phyloP scores from a whole-genome alignment of 2,888 invertebrate genomes.

The Meghimatium bilineatum region DNA sequence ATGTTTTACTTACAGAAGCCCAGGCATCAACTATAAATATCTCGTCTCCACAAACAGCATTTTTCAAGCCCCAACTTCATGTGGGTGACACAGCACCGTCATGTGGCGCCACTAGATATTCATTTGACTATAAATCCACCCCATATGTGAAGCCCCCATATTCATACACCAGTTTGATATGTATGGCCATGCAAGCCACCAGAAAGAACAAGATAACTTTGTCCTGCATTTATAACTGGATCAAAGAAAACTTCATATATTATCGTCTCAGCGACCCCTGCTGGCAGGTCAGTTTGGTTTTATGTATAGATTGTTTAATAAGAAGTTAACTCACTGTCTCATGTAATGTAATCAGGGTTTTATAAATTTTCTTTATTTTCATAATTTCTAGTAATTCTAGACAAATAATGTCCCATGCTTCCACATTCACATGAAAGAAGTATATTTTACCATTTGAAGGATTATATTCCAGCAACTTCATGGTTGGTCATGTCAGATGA shows the following conservation, averaged over 20 bases:
- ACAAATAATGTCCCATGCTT: too few species aligned
- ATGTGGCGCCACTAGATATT: slow-evolving; percentile 63
- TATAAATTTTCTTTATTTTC: too few species aligned
- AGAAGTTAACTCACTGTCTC: too few species aligned
- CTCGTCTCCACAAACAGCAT: slow-evolving; percentile 59
- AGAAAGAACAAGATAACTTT: slow-evolving; percentile 90
- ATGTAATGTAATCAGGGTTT: too few species aligned
- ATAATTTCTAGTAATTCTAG: too few species aligned
- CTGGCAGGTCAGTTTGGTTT: slow-evolving; percentile 92
- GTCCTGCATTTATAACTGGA: slow-evolving; percentile 94
- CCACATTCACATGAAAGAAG: too few species aligned
- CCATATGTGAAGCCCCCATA: slow-evolving; percentile 92
- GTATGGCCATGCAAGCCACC: slow-evolving; percentile 94
- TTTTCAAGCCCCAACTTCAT: slow-evolving; percentile 61
- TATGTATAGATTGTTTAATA: too few species aligned
- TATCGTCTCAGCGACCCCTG: slow-evolving; percentile 92
- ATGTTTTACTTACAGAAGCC: slow-evolving; percentile 10
- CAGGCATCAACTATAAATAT: slow-evolving; percentile 48
- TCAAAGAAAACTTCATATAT: slow-evolving; percentile 92
- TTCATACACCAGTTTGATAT: slow-evolving; percentile 92
- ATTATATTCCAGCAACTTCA: too few species aligned
- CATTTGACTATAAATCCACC: slow-evolving; percentile 87
- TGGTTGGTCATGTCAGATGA: too few species aligned
- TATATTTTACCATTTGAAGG: too few species aligned
- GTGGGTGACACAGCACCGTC: slow-evolving; percentile 61